phyloP scores from a whole-genome alignment of 2,113 vertebrate species.

The Dascyllus trimaculatus region DNA sequence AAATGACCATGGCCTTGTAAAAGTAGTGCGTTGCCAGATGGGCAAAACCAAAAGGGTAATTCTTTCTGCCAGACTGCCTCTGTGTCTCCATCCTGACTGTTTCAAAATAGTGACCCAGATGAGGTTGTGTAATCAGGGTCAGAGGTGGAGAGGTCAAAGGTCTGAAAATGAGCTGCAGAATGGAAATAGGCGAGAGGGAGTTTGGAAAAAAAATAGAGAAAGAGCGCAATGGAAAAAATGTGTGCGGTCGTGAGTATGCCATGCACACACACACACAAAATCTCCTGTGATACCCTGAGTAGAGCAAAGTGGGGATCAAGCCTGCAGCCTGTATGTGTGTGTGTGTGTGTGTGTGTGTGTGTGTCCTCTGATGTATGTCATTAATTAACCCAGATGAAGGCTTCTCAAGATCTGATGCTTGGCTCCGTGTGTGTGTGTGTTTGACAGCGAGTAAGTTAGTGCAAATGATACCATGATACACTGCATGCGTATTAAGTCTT shows the following conservation, averaged over 20 bases:
- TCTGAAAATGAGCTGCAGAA: slow-evolving; percentile 4
- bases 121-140: neutral
- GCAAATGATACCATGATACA: neutral
- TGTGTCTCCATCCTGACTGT: no score
- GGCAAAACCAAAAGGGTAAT: neutral
- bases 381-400: slow-evolving; percentile 57
- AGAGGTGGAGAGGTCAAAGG: slow-evolving; percentile 9
- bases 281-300: slow-evolving; percentile 25
- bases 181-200: neutral
- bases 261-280: slow-evolving; percentile 5
- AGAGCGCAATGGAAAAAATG: neutral
- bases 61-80: neutral
- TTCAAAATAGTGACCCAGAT: neutral
- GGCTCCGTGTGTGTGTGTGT: slow-evolving; percentile 17
- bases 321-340: slow-evolving; percentile 24
- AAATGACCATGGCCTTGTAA: no score
- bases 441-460: neutral
- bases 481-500: neutral
- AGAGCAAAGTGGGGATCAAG: slow-evolving; percentile 34
- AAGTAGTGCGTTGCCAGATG: no score
- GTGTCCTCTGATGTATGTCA: slow-evolving; percentile 38
- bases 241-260: neutral
- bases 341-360: slow-evolving; percentile 30
- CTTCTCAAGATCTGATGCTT: slow-evolving; percentile 40
- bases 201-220: neutral